These are phyloP conservation scores for Nothoprocta perdicaria DNA, from an alignment of 2,113 vertebrate genomes.

Conservation along the genomic window DNA sequence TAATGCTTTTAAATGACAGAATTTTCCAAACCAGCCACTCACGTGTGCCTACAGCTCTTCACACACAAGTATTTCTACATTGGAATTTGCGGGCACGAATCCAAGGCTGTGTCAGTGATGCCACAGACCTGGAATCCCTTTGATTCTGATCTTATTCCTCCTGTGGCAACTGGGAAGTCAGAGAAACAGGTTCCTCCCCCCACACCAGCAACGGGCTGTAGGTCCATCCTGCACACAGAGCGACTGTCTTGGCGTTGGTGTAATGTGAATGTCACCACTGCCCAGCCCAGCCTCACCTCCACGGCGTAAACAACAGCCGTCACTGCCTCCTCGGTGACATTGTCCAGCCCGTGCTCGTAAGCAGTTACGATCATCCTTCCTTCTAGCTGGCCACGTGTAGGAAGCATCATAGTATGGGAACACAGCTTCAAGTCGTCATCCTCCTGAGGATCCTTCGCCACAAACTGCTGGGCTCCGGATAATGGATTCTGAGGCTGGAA, in stretches of 20 bases:
- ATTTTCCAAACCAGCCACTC: neutral
- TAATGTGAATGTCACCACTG: neutral
- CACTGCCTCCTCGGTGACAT: constrained; percentile 91
- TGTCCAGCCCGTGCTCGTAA: constrained; percentile 93
- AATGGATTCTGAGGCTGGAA: constrained; percentile 97
- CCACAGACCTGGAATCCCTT: neutral
- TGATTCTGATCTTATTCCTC: neutral
- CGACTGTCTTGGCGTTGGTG: neutral
- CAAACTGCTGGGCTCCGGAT: constrained; percentile 90
- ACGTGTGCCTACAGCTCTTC: neutral
- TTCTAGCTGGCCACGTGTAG: constrained; percentile 92
- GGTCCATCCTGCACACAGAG: neutral
- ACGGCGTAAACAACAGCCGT: constrained; percentile 86
- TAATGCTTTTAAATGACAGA: neutral
- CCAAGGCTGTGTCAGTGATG: neutral
- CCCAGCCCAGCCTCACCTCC: constrained; percentile 81
- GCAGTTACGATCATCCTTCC: constrained; percentile 97
- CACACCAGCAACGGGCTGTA: fast-evolving
- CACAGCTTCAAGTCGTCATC: constrained; percentile 95
- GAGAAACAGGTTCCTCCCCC: neutral
- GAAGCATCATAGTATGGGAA: constrained; percentile 93
- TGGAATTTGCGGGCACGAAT: neutral
- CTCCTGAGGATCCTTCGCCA: constrained; percentile 88
- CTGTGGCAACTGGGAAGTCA: fast-evolving
- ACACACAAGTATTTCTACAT: neutral